Evolutionary conservation across 2,888 invertebrate genomes (phyloP).

Genomic region (Nysson spinosus): DNA sequence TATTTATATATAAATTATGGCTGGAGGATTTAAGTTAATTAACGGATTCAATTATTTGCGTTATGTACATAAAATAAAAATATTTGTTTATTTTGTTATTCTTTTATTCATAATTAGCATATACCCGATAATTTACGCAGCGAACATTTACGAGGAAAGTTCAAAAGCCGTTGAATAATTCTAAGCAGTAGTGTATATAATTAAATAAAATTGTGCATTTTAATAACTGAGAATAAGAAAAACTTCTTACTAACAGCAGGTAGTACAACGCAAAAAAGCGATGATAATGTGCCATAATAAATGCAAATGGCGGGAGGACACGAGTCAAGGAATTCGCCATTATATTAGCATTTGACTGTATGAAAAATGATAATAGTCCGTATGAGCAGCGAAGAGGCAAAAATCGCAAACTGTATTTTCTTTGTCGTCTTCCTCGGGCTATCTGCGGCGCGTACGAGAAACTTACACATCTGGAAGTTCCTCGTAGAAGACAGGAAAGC

Average conservation of each 20-base stretch:
- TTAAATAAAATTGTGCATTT: too few species aligned
- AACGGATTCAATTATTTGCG: too few species aligned
- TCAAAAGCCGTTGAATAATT: too few species aligned
- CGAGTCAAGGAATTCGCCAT: slow-evolving; percentile 36
- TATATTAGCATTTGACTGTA: slow-evolving; percentile 42
- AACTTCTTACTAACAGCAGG: background rate
- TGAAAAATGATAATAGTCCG: slow-evolving; percentile 52
- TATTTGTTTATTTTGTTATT: too few species aligned
- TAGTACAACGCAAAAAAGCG: slow-evolving; percentile 5
- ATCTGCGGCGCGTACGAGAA: slow-evolving; percentile 26
- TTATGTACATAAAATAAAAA: too few species aligned
- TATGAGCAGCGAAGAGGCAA: slow-evolving; percentile 9
- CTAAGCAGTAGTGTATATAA: too few species aligned
- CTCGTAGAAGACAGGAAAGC: slow-evolving; percentile 6
- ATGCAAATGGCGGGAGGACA: slow-evolving; percentile 39
- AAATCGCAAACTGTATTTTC: slow-evolving; percentile 30
- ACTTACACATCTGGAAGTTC: slow-evolving; percentile 41
- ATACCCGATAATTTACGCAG: too few species aligned
- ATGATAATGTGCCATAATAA: slow-evolving; percentile 27
- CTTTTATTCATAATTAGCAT: too few species aligned
- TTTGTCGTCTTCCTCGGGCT: slow-evolving; percentile 27
- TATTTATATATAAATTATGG: too few species aligned
- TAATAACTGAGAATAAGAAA: slow-evolving; percentile 4
- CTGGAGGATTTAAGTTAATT: too few species aligned
- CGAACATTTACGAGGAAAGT: too few species aligned